Evolutionary conservation across 2,113 vertebrate species (phyloP).

Genomic region (Nipponia nippon): DNA sequence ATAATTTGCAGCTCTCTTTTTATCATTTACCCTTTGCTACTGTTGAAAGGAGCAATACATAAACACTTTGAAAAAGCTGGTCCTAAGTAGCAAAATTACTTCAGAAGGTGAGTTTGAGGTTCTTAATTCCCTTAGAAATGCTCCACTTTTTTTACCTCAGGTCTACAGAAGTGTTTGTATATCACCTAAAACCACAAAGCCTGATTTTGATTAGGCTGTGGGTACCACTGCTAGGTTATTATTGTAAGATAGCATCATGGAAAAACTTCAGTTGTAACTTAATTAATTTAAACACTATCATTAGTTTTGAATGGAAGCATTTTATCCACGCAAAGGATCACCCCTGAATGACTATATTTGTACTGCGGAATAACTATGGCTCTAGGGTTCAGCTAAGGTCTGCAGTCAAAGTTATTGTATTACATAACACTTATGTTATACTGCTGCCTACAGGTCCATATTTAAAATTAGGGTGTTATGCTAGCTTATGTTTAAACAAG

Average conservation of each 20-base stretch:
- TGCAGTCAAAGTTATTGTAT: background rate
- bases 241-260: conserved; percentile 46
- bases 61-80: background rate
- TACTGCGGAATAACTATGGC: background rate
- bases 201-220: conserved; percentile 41
- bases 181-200: conserved; percentile 33
- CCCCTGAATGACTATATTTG: background rate
- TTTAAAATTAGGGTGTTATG: conserved; percentile 29
- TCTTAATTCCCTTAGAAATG: background rate
- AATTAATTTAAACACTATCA: conserved; percentile 40
- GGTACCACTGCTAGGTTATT: conserved; percentile 14
- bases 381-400: conserved; percentile 46
- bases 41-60: background rate
- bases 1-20: background rate
- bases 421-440: conserved; percentile 34
- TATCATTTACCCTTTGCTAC: background rate
- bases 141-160: background rate
- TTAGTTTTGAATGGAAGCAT: conserved; percentile 19
- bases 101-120: background rate
- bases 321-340: conserved; percentile 49
- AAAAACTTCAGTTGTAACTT: conserved; percentile 49
- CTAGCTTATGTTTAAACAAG: conserved; percentile 1
- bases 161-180: background rate
- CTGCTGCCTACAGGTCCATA: conserved; percentile 42
- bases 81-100: background rate